Conservation (phyloP, 2,797 vertebrate species). For the Enteromius treurensis region DNA sequence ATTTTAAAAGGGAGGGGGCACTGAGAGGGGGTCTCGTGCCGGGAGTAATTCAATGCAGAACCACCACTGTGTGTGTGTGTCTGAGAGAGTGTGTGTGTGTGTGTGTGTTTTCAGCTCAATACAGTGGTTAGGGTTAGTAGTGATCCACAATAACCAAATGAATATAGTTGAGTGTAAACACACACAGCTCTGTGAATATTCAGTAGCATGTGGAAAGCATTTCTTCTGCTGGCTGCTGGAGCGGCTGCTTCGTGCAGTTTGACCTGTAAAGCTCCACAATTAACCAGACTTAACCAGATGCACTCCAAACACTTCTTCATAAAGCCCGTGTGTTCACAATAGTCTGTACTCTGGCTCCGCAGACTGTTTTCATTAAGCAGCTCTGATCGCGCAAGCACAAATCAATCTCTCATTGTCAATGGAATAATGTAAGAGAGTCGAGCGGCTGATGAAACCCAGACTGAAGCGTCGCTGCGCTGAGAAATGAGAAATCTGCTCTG, state of each 20-base stretch:
- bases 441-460: conserved; percentile 71
- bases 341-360: conserved; percentile 43
- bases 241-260: conserved; percentile 51
- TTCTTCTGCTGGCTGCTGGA: conserved; percentile 41
- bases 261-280: conserved; percentile 62
- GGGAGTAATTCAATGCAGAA: too few species aligned
- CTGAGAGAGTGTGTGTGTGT: background rate
- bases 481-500: conserved; percentile 70
- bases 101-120: background rate
- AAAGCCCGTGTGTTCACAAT: conserved; percentile 28
- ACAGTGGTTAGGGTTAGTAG: too few species aligned
- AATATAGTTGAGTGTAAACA: background rate
- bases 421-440: conserved; percentile 56
- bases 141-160: background rate
- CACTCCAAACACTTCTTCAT: conserved; percentile 47
- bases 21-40: too few species aligned
- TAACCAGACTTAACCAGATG: conserved; percentile 64
- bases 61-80: background rate
- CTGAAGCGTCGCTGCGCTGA: conserved; percentile 57
- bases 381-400: conserved; percentile 56
- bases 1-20: too few species aligned
- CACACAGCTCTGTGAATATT: background rate
- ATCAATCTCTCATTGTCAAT: conserved; percentile 63
- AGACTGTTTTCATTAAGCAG: conserved; percentile 60
- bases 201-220: conserved; percentile 65